These are phyloP conservation scores for Paratilapia polleni DNA, from an alignment of 2,113 vertebrate species.

Conservation along the genomic window DNA sequence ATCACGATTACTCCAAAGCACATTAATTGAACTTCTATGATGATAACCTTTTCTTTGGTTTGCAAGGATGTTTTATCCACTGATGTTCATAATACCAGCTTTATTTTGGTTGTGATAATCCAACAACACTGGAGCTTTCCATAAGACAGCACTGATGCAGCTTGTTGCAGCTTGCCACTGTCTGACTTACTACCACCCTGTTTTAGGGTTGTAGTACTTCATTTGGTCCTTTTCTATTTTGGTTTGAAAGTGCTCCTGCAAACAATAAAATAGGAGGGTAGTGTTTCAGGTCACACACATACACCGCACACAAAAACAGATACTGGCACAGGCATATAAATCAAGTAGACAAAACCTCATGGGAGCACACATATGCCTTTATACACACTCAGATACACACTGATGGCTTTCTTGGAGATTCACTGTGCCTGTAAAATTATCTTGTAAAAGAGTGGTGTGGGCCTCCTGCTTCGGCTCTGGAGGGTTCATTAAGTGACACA, in stretches of 20 bases:
- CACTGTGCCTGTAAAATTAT: constrained; percentile 67
- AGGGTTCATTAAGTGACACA: constrained; percentile 70
- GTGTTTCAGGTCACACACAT: constrained; percentile 17
- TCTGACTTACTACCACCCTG: not conserved
- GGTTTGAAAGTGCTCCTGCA: constrained; percentile 4
- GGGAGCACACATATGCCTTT: constrained; percentile 40
- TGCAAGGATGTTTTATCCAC: not conserved
- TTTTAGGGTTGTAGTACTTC: constrained; percentile 7
- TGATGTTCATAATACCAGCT: not conserved
- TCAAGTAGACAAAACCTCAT: constrained; percentile 30
- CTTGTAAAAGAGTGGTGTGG: constrained; percentile 58
- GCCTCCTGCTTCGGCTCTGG: constrained; percentile 29
- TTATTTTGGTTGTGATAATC: not conserved
- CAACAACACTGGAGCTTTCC: not conserved
- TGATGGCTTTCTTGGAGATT: constrained; percentile 60
- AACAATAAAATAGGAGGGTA: constrained; percentile 31
- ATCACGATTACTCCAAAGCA: not conserved
- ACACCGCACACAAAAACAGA: not conserved
- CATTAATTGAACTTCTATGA: not conserved
- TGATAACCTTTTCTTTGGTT: not conserved
- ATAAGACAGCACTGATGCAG: not conserved
- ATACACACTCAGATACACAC: constrained; percentile 42
- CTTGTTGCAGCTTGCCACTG: not conserved
- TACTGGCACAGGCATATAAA: constrained; percentile 15
- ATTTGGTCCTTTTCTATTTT: constrained; percentile 41